phyloP scores from a whole-genome alignment of 2,113 vertebrate species.

The Saimiri boliviensis region DNA sequence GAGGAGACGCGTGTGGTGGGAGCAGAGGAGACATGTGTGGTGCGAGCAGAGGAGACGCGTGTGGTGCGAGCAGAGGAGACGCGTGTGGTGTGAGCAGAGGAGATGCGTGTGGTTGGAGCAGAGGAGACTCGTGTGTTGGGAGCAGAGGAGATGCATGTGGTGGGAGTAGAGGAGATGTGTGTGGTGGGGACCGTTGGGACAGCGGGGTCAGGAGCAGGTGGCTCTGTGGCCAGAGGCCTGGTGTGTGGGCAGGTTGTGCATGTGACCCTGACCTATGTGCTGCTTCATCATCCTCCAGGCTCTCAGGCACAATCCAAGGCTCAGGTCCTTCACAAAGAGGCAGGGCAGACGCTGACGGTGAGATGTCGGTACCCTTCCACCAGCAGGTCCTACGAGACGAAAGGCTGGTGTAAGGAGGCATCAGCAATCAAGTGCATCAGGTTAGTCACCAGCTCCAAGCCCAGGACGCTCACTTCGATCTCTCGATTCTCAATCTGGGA shows the following conservation, averaged over 20 bases:
- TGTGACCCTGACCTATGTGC: not conserved
- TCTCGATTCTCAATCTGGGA: constrained; percentile 28
- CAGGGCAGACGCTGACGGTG: not conserved
- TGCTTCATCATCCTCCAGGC: not conserved
- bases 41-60: no score
- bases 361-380: not conserved
- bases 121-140: not conserved
- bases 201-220: rapidly evolving
- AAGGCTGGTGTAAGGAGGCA: not conserved
- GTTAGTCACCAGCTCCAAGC: not conserved
- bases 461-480: not conserved
- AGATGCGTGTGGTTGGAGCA: not conserved
- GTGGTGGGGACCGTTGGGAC: no score
- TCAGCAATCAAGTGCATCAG: rapidly evolving
- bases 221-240: not conserved
- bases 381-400: not conserved
- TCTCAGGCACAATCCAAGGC: not conserved
- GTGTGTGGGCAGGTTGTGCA: not conserved
- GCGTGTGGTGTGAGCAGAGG: no score
- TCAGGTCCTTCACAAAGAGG: not conserved
- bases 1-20: not conserved
- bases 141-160: no score
- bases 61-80: no score
- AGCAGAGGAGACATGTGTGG: no score
- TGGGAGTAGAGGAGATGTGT: no score